Evolutionary conservation across 2,797 vertebrate genomes (phyloP).

Genomic region (Microctenopoma lineatum): DNA sequence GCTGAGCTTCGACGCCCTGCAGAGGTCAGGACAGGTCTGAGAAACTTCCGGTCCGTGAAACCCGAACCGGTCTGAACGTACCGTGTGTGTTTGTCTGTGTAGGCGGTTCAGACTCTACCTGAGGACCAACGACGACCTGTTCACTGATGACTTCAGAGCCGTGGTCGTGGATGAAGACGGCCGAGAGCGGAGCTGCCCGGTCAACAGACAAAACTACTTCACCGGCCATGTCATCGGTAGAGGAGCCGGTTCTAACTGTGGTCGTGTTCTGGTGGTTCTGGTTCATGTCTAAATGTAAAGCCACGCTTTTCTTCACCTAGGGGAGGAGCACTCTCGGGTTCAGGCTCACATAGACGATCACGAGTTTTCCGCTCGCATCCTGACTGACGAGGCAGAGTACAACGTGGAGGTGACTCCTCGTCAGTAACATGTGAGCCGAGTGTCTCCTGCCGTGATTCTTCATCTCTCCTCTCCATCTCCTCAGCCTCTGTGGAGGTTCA

Average conservation of each 20-base stretch:
- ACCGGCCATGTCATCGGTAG: constrained; percentile 92
- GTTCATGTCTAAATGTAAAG: background rate
- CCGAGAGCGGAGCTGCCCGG: constrained; percentile 73
- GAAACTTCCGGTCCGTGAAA: background rate
- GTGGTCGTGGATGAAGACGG: constrained; percentile 87
- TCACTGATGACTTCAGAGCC: constrained; percentile 89
- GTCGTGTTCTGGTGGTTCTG: too few species aligned
- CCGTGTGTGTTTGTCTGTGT: constrained; percentile 5
- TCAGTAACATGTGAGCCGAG: accelerated
- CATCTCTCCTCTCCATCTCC: background rate
- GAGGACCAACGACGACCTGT: constrained; percentile 91
- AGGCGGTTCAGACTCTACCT: constrained; percentile 93
- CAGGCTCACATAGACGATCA: constrained; percentile 91
- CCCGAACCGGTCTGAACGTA: background rate
- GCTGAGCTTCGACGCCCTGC: constrained; percentile 90
- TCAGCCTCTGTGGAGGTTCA: constrained; percentile 95
- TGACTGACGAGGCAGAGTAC: constrained; percentile 89
- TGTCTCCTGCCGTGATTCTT: background rate
- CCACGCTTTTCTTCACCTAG: constrained; percentile 66
- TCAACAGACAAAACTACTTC: constrained; percentile 94
- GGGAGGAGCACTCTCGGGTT: constrained; percentile 93
- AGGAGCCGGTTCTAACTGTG: background rate
- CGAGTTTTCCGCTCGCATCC: constrained; percentile 92
- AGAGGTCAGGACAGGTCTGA: constrained; percentile 80
- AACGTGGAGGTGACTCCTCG: constrained; percentile 87